Evolutionary conservation across 2,888 invertebrate species (phyloP), one percentile per base, ranked within the genome.

Genomic region (Seira musarum): DNA sequence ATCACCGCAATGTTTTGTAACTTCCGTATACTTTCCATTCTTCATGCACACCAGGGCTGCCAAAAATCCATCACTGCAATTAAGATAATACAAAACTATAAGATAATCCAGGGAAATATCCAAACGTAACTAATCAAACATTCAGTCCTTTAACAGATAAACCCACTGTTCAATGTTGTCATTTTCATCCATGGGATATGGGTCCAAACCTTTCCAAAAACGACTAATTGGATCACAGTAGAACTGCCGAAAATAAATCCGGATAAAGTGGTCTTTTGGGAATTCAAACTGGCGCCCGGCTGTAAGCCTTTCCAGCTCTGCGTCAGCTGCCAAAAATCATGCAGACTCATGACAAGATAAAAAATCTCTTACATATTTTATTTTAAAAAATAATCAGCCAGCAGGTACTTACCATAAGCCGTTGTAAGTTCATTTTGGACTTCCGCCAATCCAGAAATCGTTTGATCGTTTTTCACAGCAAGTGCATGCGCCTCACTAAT

Each of bases 1-100:
- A 17, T 68, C 78, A 6, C 83, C 79, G 35, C 86, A 86, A 15
- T 83, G 71, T 2, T 83, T 76, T n/a, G 83, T 68, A 8, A 85
- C 79, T 15, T 70, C 57, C 6, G 82, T 80, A 72, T 79, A 85
- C 13, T 84, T 71, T 21, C 80, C 71, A 0, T 64, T 5, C 30
- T 77, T 79, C 22, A 86, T 35, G 46, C 80, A 82, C 60, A 80
- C 65, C 6, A 83, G 25, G 13, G 85, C 86, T 22, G 81, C 80
- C 8, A 46, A 13, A 64, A 83, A 86, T 46, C 83, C 84, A 15
- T 82, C 82, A 15, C 40, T 78, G 68, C 21, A 60, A 6, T 5
- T 66, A 2, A 61, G 53, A 3, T 21, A 24, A 57, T 57, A 57
- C 21, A 21, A 60, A 70, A 60, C 10, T 70, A 60, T n/a, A n/a